Evolutionary conservation across 1,140 invertebrate genomes (phyloP), one percentile per base, ranked within the genome.

Genomic region (Aphaenogaster floridana): DNA sequence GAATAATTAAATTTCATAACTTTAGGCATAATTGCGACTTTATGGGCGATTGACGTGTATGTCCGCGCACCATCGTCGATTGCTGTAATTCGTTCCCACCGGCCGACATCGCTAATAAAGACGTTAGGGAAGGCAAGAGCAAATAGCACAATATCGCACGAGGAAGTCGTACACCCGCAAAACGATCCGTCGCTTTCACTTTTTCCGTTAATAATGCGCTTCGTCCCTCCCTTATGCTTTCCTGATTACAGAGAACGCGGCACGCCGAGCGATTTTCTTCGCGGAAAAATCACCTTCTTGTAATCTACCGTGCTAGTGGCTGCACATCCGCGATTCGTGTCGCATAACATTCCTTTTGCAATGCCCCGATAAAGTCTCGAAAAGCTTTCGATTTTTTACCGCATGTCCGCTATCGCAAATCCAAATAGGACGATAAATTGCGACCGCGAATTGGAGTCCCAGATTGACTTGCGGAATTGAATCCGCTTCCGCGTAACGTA

Each of bases 101-200:
- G 54, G 1, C 36, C 34, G 36, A 68, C 68, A 17, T 39, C 28
- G 63, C n/a, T 84, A 84, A 84, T 76, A 63, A 50, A 74, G 72
- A 64, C n/a, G 39, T 21, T 28, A 21, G 45, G 42, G 17, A 15
- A 76, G 66, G 36, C 48, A 45, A 72, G 42, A 50, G 77, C 50
- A n/a, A 84, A 68, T 79, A 61, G 45, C 64, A 68, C 79, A 71
- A 88, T 71, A 59, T 66, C 42, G 52, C 61, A 74, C 45, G 66
- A 83, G 88, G 39, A 81, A 81, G 63, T 87, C 28, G 69, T 48
- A 28, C 52, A 74, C 36, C 36, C 57, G 61, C 57, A 74, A 72
- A 87, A 79, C 66, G 78, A 52, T 69, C 28, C 68, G 45, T 54
- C 36, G 74, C 89, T 90, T 90, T 90, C 89, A 87, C 86, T 88